Evolutionary conservation across 2,113 vertebrate genomes (phyloP), one percentile per base, ranked within the genome.

Genomic region (Mesoclemmys tuberculata): DNA sequence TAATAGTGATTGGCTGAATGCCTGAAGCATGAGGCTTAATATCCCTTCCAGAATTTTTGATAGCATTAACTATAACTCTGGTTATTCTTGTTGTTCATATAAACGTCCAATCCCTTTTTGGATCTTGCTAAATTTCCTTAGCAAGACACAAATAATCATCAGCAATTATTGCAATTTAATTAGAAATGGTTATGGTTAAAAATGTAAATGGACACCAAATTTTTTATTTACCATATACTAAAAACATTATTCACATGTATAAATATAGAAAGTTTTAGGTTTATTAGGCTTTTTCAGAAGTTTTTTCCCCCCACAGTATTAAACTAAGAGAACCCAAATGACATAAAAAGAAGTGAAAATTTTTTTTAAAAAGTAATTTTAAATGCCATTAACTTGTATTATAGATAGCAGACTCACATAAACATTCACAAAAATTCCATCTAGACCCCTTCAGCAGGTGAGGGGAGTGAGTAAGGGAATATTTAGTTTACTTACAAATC

Each of bases 371-470:
- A 54, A 81, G 6, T 6, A 22, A 4, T 44, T 0, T 44, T 27
- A 44, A 27, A 68, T 3, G 1, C 21, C 48, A 2, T 38, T 13
- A 12, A 6, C 6, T 18, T 89, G 68, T 81, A 6, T 4, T 54
- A 54, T 80, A 49, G 44, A 27, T 44, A 77, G 18, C 2, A 9
- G 46, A 19, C 55, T 35, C 14, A 44, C 1, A 2, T 11, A 71
- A 83, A 84, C 26, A 83, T 52, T 49, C 5, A 2, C 2, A 78
- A 58, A 52, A 87, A 81, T 21, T 35, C 24, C 81, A 14, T 44
- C 22, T 1, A 3, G 52, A 3, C 16, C 6, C 4, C n/a, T 54
- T 18, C 55, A 6, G 31, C 8, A 31, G 3, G 4, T 26, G 29
- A 4, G 8, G 4, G 49, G 41, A 10, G 24, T 2, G 5, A 44